A percentile compares a stretch with the other conserved stretches of the same genome.
Conservation (phyloP, 2,888 invertebrate genomes). For the Ferrisia virgata region DNA sequence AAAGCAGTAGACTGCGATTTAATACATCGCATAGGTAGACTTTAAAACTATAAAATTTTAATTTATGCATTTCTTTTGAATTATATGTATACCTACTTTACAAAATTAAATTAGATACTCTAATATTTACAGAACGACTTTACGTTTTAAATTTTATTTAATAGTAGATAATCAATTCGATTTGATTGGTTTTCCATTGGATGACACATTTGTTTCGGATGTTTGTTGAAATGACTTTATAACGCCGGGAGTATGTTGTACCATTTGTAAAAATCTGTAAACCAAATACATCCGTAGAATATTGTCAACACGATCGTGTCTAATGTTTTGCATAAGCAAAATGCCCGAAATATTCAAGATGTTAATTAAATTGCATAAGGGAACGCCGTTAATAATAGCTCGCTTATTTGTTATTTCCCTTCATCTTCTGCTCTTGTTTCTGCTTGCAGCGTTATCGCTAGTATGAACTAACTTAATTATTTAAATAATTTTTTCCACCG, state of each 20-base stretch:
- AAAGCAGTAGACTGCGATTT: neutral
- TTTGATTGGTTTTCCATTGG: conserved; percentile 24
- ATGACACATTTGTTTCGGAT: conserved; percentile 25
- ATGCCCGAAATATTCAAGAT: neutral
- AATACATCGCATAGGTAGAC: neutral
- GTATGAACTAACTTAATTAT: too few species aligned
- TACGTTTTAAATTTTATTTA: neutral
- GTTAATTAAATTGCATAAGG: conserved; percentile 37
- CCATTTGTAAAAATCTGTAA: conserved; percentile 48
- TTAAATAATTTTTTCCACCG: neutral
- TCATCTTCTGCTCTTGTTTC: too few species aligned
- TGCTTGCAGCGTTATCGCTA: too few species aligned
- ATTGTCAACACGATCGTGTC: neutral
- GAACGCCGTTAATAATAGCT: neutral
- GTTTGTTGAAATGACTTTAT: conserved; percentile 48
- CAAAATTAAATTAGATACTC: too few species aligned
- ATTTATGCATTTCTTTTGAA: too few species aligned
- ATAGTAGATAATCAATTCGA: neutral
- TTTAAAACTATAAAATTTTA: neutral
- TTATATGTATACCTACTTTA: neutral
- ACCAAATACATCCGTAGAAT: neutral
- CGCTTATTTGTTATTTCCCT: too few species aligned
- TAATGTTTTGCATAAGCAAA: conserved; percentile 39
- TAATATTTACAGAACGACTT: neutral
- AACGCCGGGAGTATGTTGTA: conserved; percentile 49